Conservation (phyloP, 2,888 invertebrate genomes). For the Piscicola geometra region DNA sequence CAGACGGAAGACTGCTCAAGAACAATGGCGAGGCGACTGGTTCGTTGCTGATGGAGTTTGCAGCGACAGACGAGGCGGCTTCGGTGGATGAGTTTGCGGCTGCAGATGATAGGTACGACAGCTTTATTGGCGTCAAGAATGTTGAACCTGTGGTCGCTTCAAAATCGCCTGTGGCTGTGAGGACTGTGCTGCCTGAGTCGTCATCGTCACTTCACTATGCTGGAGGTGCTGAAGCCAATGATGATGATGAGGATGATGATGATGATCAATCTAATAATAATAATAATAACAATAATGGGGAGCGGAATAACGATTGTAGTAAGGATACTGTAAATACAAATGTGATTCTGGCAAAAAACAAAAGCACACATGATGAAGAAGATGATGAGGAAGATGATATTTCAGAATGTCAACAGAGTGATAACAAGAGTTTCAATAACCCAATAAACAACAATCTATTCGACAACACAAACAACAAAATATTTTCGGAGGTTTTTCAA, state of each 20-base stretch:
- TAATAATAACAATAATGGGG: neutral
- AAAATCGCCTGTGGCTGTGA: no score
- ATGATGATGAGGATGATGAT: neutral
- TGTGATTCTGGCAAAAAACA: neutral
- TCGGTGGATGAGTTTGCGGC: neutral
- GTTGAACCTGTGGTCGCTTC: neutral
- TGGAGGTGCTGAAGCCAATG: neutral
- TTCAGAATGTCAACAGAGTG: no score
- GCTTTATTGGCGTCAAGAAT: neutral
- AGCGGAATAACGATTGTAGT: neutral
- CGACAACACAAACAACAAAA: neutral
- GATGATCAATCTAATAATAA: neutral
- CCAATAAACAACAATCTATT: neutral
- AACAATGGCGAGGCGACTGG: neutral
- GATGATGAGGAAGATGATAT: neutral
- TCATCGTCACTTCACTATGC: neutral
- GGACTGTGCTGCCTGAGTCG: no score
- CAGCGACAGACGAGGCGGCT: neutral
- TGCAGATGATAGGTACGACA: neutral
- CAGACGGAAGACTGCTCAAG: slow-evolving; percentile 5
- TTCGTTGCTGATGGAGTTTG: neutral
- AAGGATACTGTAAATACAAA: neutral
- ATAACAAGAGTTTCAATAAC: neutral
- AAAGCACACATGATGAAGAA: no score
- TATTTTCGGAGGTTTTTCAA: neutral